These are phyloP conservation scores for Dasyurus viverrinus DNA, from an alignment of 2,113 vertebrate species.

Conservation along the genomic window DNA sequence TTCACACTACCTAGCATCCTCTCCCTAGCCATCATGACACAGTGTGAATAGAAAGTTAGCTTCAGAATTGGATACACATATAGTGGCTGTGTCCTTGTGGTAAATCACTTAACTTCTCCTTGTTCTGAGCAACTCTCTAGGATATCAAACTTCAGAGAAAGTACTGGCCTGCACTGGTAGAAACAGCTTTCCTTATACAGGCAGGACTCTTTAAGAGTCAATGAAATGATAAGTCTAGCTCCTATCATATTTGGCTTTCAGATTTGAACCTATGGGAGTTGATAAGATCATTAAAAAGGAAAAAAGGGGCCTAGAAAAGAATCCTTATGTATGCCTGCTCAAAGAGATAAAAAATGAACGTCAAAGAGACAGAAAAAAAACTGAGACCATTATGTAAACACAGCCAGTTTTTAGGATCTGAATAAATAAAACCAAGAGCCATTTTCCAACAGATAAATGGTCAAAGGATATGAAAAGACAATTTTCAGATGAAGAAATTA, in stretches of 20 bases:
- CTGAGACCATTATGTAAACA: neutral
- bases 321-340: neutral
- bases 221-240: neutral
- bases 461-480: neutral
- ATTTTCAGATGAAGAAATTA: neutral
- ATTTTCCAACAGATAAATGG: neutral
- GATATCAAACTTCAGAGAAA: neutral
- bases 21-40: neutral
- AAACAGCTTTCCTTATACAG: neutral
- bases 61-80: neutral
- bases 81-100: neutral
- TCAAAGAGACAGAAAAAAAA: neutral
- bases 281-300: neutral
- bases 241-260: neutral
- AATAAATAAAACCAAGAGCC: neutral
- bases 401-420: neutral
- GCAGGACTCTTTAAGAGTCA: neutral
- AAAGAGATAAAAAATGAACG: neutral
- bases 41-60: neutral
- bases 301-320: neutral
- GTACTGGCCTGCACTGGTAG: neutral
- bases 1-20: too few relatives aligned
- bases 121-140: neutral
- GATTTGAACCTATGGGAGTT: neutral
- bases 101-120: neutral